Evolutionary conservation across 2,113 vertebrate species (phyloP).

Genomic region (Pholis gunnellus): DNA sequence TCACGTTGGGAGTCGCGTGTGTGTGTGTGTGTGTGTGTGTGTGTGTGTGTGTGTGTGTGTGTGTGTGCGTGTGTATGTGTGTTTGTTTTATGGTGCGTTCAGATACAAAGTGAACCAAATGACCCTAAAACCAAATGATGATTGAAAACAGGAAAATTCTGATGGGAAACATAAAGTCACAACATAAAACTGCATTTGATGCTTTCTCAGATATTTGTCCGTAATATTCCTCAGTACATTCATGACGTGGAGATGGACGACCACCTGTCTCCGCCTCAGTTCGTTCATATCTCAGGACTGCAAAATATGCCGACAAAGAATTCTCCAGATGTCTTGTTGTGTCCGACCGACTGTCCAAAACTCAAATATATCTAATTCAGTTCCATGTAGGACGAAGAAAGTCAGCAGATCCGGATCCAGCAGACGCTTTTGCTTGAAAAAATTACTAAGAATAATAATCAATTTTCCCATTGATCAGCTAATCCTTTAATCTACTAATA

Average conservation of each 20-base stretch:
- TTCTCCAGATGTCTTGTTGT: not conserved
- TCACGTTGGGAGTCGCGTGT: not conserved
- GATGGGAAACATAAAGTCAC: not conserved
- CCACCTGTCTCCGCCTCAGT: not conserved
- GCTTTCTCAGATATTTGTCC: not conserved
- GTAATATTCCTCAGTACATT: constrained; percentile 49
- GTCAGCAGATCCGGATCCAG: not conserved
- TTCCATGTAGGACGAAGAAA: not conserved
- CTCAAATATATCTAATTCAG: not conserved
- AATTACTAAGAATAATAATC: not conserved
- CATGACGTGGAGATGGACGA: constrained; percentile 22
- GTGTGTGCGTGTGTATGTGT: not conserved
- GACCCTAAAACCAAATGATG: not conserved
- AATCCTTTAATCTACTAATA: not conserved
- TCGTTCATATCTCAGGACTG: not conserved
- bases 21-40: not conserved
- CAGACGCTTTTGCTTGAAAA: not conserved
- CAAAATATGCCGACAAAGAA: not conserved
- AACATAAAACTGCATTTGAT: constrained; percentile 17
- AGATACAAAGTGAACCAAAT: constrained; percentile 42
- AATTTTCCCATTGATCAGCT: not conserved
- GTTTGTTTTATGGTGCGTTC: constrained; percentile 5
- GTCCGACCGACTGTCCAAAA: not conserved
- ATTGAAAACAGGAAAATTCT: not conserved
- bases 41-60: not conserved